Conservation (phyloP, 2,888 invertebrate species). For the Calameuta filiformis region DNA sequence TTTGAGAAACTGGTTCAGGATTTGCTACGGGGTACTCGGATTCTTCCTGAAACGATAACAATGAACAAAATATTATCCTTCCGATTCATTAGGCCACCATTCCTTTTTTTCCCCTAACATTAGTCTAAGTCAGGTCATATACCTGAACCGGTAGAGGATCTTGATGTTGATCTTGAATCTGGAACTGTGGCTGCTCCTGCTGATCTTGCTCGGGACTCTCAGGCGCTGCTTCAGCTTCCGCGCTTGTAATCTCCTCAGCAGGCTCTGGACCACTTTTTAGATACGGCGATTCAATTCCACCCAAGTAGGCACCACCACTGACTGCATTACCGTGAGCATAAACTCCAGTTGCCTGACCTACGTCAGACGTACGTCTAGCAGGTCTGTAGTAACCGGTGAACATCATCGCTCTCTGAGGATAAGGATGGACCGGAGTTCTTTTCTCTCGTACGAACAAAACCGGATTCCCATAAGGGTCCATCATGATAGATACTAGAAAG, state of each 20-base stretch:
- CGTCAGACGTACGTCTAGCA: slow-evolving; percentile 37
- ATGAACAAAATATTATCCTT: no score
- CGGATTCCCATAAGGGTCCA: slow-evolving; percentile 43
- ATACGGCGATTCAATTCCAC: slow-evolving; percentile 41
- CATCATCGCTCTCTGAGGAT: slow-evolving; percentile 58
- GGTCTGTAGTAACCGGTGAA: slow-evolving; percentile 59
- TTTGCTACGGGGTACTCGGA: slow-evolving; percentile 16
- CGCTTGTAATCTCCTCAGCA: slow-evolving; percentile 49
- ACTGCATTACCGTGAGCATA: slow-evolving; percentile 60
- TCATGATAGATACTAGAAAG: slow-evolving; percentile 42
- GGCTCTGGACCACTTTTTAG: slow-evolving; percentile 47
- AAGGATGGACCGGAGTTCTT: slow-evolving; percentile 38
- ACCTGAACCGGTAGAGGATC: background rate
- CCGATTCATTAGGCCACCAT: no score
- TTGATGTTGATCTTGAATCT: background rate
- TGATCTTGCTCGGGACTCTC: slow-evolving; percentile 10
- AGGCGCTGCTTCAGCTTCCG: slow-evolving; percentile 53
- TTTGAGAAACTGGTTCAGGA: slow-evolving; percentile 18
- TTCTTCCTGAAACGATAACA: slow-evolving; percentile 3
- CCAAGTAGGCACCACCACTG: slow-evolving; percentile 52
- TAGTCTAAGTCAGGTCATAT: no score
- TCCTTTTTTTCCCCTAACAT: no score
- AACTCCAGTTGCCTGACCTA: slow-evolving; percentile 49
- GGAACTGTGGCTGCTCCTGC: background rate
- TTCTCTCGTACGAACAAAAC: slow-evolving; percentile 45